Percentiles rank a stretch among this genome's conserved stretches.
Conservation (phyloP, 1,140 invertebrate genomes). For the Drosophila orena region DNA sequence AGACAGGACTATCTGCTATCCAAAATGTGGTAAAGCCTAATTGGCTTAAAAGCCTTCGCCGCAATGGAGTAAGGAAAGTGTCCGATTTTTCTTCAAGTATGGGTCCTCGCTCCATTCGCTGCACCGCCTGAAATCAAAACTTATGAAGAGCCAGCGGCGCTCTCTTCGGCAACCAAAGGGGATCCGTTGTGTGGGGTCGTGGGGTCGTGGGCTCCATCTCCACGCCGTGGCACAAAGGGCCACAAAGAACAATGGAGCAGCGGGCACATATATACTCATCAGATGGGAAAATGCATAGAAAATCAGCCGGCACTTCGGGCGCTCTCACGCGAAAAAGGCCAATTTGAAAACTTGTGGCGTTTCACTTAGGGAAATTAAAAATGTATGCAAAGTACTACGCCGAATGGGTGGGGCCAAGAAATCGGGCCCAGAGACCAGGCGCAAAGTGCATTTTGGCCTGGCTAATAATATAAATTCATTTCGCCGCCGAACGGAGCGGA, state of each 20-base stretch:
- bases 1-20: too few relatives aligned
- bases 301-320: slow-evolving; percentile 45
- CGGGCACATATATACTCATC: slow-evolving; percentile 32
- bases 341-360: slow-evolving; percentile 78
- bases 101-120: background rate
- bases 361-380: slow-evolving; percentile 81
- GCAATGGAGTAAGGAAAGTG: background rate
- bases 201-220: slow-evolving; percentile 1
- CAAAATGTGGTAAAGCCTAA: too few relatives aligned
- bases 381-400: slow-evolving; percentile 42
- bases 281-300: slow-evolving; percentile 61
- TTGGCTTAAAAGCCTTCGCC: too few relatives aligned
- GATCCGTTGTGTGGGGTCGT: slow-evolving; percentile 12
- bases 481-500: slow-evolving; percentile 29
- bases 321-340: slow-evolving; percentile 58
- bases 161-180: slow-evolving; percentile 33
- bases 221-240: slow-evolving; percentile 53
- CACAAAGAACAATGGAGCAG: slow-evolving; percentile 65
- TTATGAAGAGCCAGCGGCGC: slow-evolving; percentile 58
- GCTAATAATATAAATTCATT: slow-evolving; percentile 74
- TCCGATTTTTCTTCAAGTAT: background rate
- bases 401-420: slow-evolving; percentile 3
- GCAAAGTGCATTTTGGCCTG: slow-evolving; percentile 34
- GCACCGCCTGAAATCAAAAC: slow-evolving; percentile 63
- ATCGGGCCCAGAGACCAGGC: slow-evolving; percentile 25